A percentile compares a stretch with the other conserved stretches of the same genome.
Conservation (phyloP, 2,888 invertebrate genomes). For the Lacanobia oleracea region DNA sequence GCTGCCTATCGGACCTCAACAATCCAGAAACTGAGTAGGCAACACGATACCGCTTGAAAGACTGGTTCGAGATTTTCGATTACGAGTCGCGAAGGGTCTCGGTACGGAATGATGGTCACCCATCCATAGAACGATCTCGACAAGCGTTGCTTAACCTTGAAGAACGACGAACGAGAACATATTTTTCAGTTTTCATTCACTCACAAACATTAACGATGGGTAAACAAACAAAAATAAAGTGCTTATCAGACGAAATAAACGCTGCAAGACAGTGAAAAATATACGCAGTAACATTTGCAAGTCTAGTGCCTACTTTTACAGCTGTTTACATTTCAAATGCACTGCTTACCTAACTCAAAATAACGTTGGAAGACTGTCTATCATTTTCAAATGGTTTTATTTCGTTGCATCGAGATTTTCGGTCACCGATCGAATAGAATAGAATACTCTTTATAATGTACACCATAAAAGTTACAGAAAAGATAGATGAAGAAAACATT, state of each 20-base stretch:
- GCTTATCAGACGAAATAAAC: conserved; percentile 19
- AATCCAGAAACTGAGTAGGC: neutral
- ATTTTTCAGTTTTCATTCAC: neutral
- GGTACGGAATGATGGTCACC: no score
- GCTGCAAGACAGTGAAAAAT: conserved; percentile 19
- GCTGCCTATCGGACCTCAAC: neutral
- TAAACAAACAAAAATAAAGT: conserved; percentile 26
- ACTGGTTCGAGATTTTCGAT: no score
- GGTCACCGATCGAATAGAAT: no score
- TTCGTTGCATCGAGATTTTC: no score
- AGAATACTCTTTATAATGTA: no score
- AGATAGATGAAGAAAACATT: no score
- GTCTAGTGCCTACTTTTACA: conserved; percentile 6
- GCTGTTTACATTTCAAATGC: conserved; percentile 17
- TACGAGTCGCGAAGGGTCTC: no score
- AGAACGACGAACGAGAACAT: neutral
- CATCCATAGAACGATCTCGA: neutral
- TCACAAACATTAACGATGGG: conserved; percentile 5
- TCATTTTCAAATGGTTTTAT: no score
- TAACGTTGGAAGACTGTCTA: neutral
- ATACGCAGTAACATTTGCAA: conserved; percentile 19
- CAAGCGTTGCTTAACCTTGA: neutral
- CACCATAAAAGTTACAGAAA: no score
- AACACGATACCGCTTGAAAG: no score
- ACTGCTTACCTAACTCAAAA: neutral